These are phyloP conservation scores for Paedocypris micromegethes DNA, from an alignment of 2,797 vertebrate genomes.

Conservation along the genomic window DNA sequence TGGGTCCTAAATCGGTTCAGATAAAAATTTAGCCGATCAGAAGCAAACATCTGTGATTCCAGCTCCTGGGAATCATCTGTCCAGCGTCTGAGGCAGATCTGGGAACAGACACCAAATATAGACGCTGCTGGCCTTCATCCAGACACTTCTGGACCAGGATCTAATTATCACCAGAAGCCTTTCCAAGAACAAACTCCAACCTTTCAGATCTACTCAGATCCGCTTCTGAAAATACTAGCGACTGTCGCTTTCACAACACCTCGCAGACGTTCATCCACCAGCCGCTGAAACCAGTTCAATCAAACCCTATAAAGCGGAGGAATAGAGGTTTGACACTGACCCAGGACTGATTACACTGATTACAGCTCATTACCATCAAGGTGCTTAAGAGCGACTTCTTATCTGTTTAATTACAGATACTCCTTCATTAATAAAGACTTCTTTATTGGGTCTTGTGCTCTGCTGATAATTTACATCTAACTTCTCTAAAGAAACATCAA, in stretches of 20 bases:
- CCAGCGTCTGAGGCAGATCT: conserved; percentile 10
- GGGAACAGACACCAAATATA: conserved; percentile 17
- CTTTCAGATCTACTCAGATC: neutral
- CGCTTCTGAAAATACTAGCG: neutral
- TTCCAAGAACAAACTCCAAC: conserved; percentile 15
- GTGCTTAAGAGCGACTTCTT: conserved; percentile 74
- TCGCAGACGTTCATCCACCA: neutral
- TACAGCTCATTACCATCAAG: conserved; percentile 75
- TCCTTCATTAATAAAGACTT: conserved; percentile 70
- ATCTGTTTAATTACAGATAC: conserved; percentile 78
- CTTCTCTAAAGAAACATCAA: conserved; percentile 40
- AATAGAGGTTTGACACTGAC: conserved; percentile 23
- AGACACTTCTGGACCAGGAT: conserved; percentile 22
- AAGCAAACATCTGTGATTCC: conserved; percentile 6
- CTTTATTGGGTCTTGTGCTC: neutral
- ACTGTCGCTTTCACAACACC: neutral
- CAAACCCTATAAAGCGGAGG: conserved; percentile 21
- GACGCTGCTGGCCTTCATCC: conserved; percentile 12
- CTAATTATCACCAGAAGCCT: conserved; percentile 16
- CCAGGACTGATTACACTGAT: conserved; percentile 63
- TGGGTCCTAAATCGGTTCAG: neutral
- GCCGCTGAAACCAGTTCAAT: too few species aligned
- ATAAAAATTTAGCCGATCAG: neutral
- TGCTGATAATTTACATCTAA: conserved; percentile 55
- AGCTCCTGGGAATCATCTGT: conserved; percentile 16